Conservation (phyloP, 1,140 invertebrate genomes). For the Stegodyphus mimosarum region DNA sequence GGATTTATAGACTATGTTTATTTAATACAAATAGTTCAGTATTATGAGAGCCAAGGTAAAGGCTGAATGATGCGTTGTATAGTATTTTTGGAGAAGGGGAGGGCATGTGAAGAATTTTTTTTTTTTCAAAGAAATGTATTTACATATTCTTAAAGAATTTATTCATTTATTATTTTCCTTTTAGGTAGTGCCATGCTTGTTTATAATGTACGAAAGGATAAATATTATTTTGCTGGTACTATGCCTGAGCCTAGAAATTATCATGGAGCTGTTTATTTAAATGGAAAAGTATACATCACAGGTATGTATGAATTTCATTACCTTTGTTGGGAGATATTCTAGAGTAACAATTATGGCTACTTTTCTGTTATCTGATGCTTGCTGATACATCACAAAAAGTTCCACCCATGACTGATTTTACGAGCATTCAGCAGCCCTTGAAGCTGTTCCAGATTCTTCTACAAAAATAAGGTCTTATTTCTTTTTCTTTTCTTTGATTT, state of each 20-base stretch:
- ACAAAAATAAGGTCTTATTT: no score
- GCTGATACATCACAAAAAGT: no score
- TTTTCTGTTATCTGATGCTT: no score
- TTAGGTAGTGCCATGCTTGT: constrained; percentile 36
- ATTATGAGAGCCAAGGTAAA: not conserved
- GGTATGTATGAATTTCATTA: not conserved
- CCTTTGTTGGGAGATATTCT: no score
- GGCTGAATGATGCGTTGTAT: not conserved
- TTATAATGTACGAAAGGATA: constrained; percentile 43
- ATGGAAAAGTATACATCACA: constrained; percentile 43
- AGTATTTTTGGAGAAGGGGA: not conserved
- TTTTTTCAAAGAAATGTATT: no score
- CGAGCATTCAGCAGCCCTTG: no score
- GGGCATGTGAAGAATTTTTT: not conserved
- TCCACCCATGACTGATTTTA: no score
- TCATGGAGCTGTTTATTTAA: constrained; percentile 41
- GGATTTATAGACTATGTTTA: no score
- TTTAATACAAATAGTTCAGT: not conserved
- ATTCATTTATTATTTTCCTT: not conserved
- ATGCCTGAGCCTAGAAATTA: constrained; percentile 54
- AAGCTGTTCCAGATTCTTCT: no score
- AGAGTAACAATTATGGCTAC: no score
- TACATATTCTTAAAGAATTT: no score
- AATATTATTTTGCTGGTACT: constrained; percentile 38
- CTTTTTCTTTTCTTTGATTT: no score